Conservation (phyloP, 2,888 invertebrate species). For the Rhodophaea formosa region DNA sequence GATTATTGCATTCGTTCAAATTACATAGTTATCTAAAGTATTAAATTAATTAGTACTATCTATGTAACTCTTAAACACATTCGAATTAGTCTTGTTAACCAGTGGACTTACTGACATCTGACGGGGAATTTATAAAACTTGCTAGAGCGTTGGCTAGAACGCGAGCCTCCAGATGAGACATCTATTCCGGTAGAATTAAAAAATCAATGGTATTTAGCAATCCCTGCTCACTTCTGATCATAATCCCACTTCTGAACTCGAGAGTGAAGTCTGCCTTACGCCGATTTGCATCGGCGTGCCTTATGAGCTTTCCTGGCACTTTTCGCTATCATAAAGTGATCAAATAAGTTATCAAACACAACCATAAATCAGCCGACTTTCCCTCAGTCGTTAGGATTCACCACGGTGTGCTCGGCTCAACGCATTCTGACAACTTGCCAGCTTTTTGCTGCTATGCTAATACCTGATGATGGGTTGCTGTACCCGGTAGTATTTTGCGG, state of each 20-base stretch:
- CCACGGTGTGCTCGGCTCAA: constrained; percentile 50
- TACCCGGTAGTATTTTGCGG: constrained; percentile 14
- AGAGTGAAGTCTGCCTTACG: constrained; percentile 40
- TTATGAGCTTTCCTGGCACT: constrained; percentile 70
- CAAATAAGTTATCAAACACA: constrained; percentile 73
- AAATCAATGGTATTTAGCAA: no score
- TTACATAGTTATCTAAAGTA: no score
- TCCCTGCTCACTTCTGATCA: no score
- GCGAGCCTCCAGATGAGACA: no score
- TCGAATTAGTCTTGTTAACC: no score
- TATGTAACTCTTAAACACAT: no score
- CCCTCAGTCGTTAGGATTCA: constrained; percentile 69
- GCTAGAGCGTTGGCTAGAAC: no score
- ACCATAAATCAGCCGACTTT: constrained; percentile 71
- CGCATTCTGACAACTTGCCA: constrained; percentile 58
- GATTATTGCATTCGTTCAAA: no score
- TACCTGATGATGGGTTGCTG: constrained; percentile 52
- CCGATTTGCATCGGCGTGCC: constrained; percentile 69
- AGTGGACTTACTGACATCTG: no score
- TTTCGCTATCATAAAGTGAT: constrained; percentile 79
- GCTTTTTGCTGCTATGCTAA: constrained; percentile 68
- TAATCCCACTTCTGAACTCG: neutral
- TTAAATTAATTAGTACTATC: no score
- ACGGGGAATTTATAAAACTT: no score
- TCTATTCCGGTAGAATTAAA: no score